Evolutionary conservation across 2,113 vertebrate species (phyloP).

Genomic region (Oncorhynchus masou): DNA sequence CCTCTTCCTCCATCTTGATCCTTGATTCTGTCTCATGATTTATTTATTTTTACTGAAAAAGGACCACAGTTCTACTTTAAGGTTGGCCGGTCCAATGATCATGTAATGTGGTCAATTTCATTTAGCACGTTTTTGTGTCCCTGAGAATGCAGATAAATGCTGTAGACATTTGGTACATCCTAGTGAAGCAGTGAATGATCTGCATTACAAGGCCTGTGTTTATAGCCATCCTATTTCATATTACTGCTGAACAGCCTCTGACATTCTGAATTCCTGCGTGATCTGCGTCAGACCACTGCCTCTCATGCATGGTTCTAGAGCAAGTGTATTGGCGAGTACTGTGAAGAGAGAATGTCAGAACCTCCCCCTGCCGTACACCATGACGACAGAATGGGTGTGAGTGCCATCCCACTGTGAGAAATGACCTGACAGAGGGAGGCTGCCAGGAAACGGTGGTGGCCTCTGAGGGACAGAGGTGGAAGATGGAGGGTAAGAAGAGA

Average conservation of each 20-base stretch:
- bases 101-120: background rate
- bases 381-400: background rate
- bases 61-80: background rate
- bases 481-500: background rate
- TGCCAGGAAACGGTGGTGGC: constrained; percentile 15
- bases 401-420: background rate
- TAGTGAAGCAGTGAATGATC: constrained; percentile 2
- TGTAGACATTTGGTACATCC: background rate
- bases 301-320: background rate
- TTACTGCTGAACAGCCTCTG: constrained; percentile 16
- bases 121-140: background rate
- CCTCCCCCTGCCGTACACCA: background rate
- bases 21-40: background rate
- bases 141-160: background rate
- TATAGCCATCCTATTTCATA: constrained; percentile 40
- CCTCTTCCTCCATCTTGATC: background rate
- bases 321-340: background rate
- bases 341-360: constrained; percentile 19
- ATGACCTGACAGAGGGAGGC: constrained; percentile 4
- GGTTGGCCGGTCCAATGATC: background rate
- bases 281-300: background rate
- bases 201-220: constrained; percentile 26
- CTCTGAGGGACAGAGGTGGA: background rate
- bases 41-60: too few relatives aligned
- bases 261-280: background rate